phyloP scores from a whole-genome alignment of 2,888 invertebrate species.

The Tillus elongatus region DNA sequence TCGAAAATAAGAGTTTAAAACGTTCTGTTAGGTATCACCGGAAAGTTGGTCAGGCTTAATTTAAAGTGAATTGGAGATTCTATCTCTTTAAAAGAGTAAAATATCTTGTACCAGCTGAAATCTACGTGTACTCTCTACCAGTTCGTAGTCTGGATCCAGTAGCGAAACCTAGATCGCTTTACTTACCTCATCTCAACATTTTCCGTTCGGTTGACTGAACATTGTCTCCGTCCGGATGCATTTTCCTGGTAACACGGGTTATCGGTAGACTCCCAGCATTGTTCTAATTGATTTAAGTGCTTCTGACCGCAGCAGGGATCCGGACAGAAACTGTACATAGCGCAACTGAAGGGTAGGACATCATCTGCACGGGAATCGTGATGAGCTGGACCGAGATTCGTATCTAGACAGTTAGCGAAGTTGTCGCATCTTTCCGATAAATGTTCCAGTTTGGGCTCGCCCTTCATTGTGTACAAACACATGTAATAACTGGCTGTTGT shows the following conservation, averaged over 20 bases:
- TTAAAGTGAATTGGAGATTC: no score
- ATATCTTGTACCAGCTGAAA: no score
- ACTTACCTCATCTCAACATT: constrained; percentile 38
- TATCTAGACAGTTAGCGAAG: constrained; percentile 49
- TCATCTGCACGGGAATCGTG: constrained; percentile 51
- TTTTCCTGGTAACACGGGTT: constrained; percentile 49
- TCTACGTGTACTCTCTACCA: no score
- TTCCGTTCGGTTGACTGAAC: constrained; percentile 25
- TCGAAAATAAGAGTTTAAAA: no score
- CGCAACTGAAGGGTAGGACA: constrained; percentile 48
- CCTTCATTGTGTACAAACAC: constrained; percentile 58
- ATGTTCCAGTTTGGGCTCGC: constrained; percentile 43
- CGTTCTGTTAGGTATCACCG: no score
- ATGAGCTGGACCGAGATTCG: constrained; percentile 40
- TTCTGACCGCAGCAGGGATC: constrained; percentile 53
- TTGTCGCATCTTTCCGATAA: constrained; percentile 54
- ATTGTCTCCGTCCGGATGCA: constrained; percentile 29
- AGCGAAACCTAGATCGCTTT: no score
- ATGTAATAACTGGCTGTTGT: constrained; percentile 56
- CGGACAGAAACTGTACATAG: constrained; percentile 57
- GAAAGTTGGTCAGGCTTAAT: no score
- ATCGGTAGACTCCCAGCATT: constrained; percentile 40
- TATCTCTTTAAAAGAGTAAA: no score
- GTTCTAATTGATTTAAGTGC: constrained; percentile 37
- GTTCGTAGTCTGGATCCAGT: no score